These are phyloP conservation scores for Epizoanthus scotinus DNA, from an alignment of 92 coral and sea anemone species.

Conservation along the genomic window DNA sequence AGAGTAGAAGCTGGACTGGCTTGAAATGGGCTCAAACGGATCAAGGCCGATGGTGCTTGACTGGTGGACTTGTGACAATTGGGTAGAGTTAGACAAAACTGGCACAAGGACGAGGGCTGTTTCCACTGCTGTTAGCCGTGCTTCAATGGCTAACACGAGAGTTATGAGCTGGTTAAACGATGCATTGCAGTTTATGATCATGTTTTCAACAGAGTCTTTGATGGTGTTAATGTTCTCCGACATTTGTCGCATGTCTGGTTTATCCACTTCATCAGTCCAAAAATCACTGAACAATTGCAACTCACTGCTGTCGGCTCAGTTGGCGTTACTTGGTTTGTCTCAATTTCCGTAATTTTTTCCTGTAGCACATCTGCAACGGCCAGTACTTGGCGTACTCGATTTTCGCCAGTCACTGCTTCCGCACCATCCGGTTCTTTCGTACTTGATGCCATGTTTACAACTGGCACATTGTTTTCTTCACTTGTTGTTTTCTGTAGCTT, in stretches of 20 bases:
- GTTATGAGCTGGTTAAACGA: neutral
- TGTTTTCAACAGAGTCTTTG: neutral
- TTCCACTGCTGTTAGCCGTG: neutral
- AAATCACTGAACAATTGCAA: neutral
- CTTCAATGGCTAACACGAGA: neutral
- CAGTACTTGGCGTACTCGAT: too few relatives aligned
- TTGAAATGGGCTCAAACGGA: neutral
- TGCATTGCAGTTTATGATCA: conserved; percentile 4
- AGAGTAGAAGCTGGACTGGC: neutral
- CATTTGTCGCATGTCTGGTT: conserved; percentile 2
- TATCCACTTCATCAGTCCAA: neutral
- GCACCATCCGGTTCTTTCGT: neutral
- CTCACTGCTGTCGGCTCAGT: neutral
- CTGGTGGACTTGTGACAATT: too few relatives aligned
- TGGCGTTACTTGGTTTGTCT: neutral
- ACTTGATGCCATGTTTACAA: too few relatives aligned
- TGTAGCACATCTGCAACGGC: neutral
- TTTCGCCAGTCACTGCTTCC: neutral
- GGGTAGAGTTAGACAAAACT: too few relatives aligned
- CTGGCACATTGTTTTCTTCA: neutral
- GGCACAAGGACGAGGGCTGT: too few relatives aligned
- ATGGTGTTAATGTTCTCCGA: neutral
- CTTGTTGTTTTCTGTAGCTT: neutral
- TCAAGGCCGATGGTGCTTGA: neutral
- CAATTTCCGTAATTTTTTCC: neutral